Base-by-base conservation (phyloP, 2,113 vertebrate species). In the Thamnaconus septentrionalis region DNA sequence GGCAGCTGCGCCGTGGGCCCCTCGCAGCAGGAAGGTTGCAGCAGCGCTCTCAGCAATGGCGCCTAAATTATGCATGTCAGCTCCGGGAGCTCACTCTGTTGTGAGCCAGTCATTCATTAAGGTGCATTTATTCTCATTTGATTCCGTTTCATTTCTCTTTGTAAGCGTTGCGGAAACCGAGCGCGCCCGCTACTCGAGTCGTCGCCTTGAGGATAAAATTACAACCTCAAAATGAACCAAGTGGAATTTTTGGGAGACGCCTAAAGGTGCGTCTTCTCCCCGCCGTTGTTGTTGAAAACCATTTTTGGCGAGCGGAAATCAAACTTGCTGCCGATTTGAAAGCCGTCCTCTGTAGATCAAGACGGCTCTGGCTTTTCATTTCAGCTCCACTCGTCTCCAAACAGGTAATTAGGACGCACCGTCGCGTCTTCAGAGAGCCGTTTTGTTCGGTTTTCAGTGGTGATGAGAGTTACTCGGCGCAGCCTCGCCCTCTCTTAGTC, bases 61-160 rank as follows among this genome's bases (percentile, higher is more conserved):
- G 57, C 64, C 57, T 67, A 70, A 81, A 83, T 83, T 11, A 80
- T 76, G 78, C 78, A 80, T 70, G 80, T 79, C 73, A 69, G 67
- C 58, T 60, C 12, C 53, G 41, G 54, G 50, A 75, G 66, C 66
- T 74, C 70, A 64, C 63, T 51, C 66, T 76, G 60, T 31, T 31
- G 18, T 62, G 65, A 68, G 79, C 78, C 71, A 57, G 60, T 78
- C 80, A 74, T 78, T 86, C 80, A 82, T 82, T 87, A 78, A 88
- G 78, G 66, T 66, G 73, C 62, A 31, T 31, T 31, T 31, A 31
- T 31, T 31, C 18, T 31, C 18, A 31, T 31, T 31, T 31, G 18
- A 31, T 31, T 31, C 18, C 18, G 18, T 31, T 31, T 31, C 18
- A 31, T 31, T 31, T 31, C 18, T 31, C 18, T 31, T 31, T 31